Evolutionary conservation across 1,140 invertebrate genomes (phyloP).

Genomic region (Drosophila tsacasi): DNA sequence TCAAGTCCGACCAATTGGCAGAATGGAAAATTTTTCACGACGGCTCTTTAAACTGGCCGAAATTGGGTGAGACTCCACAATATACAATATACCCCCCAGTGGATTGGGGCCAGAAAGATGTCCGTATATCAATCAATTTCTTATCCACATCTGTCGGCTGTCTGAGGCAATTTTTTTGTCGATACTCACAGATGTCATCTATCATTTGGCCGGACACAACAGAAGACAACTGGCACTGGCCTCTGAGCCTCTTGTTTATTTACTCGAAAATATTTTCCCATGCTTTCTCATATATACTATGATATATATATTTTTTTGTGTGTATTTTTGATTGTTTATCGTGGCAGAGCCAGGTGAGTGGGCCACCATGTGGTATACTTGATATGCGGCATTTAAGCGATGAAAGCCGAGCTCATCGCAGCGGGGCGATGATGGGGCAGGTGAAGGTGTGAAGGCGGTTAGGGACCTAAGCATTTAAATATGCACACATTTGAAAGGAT

Average conservation of each 20-base stretch:
- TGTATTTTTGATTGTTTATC: constrained; percentile 40
- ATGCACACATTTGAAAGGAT: constrained; percentile 46
- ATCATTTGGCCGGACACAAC: constrained; percentile 51
- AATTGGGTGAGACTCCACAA: background rate
- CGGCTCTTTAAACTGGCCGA: constrained; percentile 28
- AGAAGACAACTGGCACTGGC: constrained; percentile 44
- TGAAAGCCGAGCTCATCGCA: constrained; percentile 20
- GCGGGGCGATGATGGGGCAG: background rate
- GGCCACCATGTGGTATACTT: constrained; percentile 39
- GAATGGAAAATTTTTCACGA: constrained; percentile 13
- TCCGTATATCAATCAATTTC: constrained; percentile 52
- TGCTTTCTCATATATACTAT: background rate
- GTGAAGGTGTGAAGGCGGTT: background rate
- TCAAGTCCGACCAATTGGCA: constrained; percentile 19
- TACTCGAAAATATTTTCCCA: constrained; percentile 29
- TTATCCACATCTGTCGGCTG: constrained; percentile 53
- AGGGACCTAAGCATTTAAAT: constrained; percentile 39
- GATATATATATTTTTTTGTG: background rate
- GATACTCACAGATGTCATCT: constrained; percentile 45
- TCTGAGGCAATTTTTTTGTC: constrained; percentile 45
- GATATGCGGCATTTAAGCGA: constrained; percentile 48
- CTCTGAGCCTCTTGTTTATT: constrained; percentile 45
- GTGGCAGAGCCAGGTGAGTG: constrained; percentile 3
- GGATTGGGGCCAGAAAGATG: constrained; percentile 5
- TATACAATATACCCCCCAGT: background rate